Conservation (phyloP, 2,797 vertebrate genomes). For the Betta splendens region DNA sequence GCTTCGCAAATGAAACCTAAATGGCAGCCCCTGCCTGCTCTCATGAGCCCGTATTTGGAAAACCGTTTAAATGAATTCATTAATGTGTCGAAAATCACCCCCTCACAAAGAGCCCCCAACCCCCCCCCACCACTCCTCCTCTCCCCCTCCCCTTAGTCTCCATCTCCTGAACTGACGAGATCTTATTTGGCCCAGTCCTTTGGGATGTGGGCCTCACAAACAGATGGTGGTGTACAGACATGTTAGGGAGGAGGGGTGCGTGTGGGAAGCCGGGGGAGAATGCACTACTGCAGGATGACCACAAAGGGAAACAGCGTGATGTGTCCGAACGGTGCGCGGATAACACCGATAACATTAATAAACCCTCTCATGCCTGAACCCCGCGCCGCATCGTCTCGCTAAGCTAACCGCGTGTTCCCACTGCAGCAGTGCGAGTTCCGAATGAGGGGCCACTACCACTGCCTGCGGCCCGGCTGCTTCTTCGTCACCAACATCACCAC, state of each 20-base stretch:
- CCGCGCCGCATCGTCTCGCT: conserved; percentile 26
- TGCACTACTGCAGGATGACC: conserved; percentile 33
- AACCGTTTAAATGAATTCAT: conserved; percentile 86
- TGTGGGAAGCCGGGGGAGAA: conserved; percentile 46
- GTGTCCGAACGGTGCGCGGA: conserved; percentile 15
- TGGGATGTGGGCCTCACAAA: conserved; percentile 76
- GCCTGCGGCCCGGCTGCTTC: conserved; percentile 92
- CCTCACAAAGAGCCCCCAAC: conserved; percentile 65
- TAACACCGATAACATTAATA: conserved; percentile 32
- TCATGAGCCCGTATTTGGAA: conserved; percentile 79
- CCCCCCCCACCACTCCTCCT: not conserved
- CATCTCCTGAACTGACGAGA: conserved; percentile 74
- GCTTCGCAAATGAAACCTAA: conserved; percentile 81
- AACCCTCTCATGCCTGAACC: conserved; percentile 19
- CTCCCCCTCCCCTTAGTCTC: conserved; percentile 49
- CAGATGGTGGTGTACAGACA: conserved; percentile 82
- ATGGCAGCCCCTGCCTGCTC: conserved; percentile 79
- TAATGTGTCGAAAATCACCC: conserved; percentile 83
- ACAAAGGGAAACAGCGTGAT: conserved; percentile 30
- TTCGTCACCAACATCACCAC: conserved; percentile 99
- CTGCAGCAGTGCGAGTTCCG: conserved; percentile 96
- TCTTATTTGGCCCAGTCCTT: conserved; percentile 80
- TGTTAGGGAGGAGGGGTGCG: conserved; percentile 63
- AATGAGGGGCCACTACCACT: conserved; percentile 99
- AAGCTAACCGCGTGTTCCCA: conserved; percentile 43